A percentile compares a stretch with the other conserved stretches of the same genome.
These are phyloP conservation scores for Bombus polaris DNA, from an alignment of 1,140 invertebrate genomes.

Conservation along the genomic window DNA sequence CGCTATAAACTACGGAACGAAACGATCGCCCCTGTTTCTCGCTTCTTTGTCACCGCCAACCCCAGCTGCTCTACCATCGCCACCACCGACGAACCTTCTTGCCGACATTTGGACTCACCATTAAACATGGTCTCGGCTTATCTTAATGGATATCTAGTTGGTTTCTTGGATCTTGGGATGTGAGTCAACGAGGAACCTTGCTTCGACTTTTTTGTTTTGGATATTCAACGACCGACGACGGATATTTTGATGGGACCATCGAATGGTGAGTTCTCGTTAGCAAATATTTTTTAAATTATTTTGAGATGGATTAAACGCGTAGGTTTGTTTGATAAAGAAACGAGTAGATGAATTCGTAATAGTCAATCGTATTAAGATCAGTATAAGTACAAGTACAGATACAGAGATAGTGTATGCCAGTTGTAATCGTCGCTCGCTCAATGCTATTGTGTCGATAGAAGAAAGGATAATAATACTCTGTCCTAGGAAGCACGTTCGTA, in stretches of 20 bases:
- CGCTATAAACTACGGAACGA: slow-evolving; percentile 64
- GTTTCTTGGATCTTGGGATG: slow-evolving; percentile 5
- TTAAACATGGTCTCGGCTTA: slow-evolving; percentile 67
- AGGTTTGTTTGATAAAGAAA: too few relatives aligned
- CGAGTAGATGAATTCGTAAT: too few relatives aligned
- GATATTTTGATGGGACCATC: not conserved
- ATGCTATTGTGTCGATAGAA: too few relatives aligned
- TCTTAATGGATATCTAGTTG: slow-evolving; percentile 72
- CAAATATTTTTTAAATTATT: not conserved
- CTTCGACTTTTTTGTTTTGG: slow-evolving; percentile 5
- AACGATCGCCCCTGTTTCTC: slow-evolving; percentile 66
- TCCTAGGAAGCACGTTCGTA: too few relatives aligned
- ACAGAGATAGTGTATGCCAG: too few relatives aligned
- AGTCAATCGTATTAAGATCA: too few relatives aligned
- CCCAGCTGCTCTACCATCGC: slow-evolving; percentile 8
- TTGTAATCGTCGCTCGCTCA: too few relatives aligned
- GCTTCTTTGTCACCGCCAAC: slow-evolving; percentile 52
- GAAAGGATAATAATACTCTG: too few relatives aligned
- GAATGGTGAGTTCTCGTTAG: not conserved
- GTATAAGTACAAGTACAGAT: too few relatives aligned
- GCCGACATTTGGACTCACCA: slow-evolving; percentile 69
- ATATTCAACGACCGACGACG: not conserved
- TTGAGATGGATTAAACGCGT: too few relatives aligned
- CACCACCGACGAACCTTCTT: slow-evolving; percentile 28
- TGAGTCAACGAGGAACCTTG: not conserved